Evolutionary conservation across 2,797 vertebrate genomes (phyloP).

Genomic region (Artibeus lituratus): DNA sequence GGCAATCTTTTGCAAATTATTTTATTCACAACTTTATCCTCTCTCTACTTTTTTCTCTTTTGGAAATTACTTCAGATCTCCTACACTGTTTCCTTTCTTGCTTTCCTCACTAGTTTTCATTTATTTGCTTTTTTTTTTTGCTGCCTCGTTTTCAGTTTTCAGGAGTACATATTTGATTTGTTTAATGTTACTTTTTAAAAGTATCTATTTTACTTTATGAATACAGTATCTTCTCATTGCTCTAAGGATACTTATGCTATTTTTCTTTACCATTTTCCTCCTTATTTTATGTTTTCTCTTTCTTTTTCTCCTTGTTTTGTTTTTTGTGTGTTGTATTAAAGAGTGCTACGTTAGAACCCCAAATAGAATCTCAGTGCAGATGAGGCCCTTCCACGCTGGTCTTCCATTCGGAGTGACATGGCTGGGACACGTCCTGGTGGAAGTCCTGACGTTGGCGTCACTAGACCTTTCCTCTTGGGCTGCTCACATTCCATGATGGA

Average conservation of each 20-base stretch:
- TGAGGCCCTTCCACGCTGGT: not conserved
- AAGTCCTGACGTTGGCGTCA: not conserved
- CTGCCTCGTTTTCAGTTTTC: not conserved
- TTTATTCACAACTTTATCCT: not conserved
- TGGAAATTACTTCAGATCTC: not conserved
- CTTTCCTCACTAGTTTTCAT: not conserved
- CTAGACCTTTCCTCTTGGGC: not conserved
- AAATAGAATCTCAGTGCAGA: not conserved
- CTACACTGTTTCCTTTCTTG: not conserved
- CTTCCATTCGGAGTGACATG: not conserved
- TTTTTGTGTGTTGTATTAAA: not conserved
- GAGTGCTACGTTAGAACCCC: not conserved
- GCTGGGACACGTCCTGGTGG: not conserved
- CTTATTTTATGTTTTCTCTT: not conserved
- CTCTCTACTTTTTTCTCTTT: not conserved
- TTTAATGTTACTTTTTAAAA: not conserved
- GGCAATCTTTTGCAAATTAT: not conserved
- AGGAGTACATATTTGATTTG: not conserved
- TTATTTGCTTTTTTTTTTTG: not conserved
- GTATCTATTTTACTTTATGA: not conserved
- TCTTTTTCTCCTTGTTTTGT: not conserved
- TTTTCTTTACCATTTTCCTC: not conserved
- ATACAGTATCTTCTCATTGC: not conserved
- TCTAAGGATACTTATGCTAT: not conserved
- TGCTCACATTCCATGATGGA: not conserved